Evolutionary conservation across 2,888 invertebrate species (phyloP), one percentile per base, ranked within the genome.

Genomic region (Idaea aversata): DNA sequence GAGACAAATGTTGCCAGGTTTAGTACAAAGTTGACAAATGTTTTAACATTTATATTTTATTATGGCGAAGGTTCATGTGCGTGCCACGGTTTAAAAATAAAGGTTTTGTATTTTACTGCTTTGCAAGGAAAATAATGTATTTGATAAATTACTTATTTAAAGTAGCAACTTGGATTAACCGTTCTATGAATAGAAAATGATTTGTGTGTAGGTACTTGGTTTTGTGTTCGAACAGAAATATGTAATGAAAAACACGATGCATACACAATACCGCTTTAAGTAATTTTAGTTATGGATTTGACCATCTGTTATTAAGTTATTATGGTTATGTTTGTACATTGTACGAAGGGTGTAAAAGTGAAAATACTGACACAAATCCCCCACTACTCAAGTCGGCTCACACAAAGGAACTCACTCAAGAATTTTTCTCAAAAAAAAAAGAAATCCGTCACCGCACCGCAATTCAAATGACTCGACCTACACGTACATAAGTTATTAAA

Each of bases 401-500:
- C 79, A 89, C 90, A 91, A 91, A 91, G 88, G 77, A 76, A 75
- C 70, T 79, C 82, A 85, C 86, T 87, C 86, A 81, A 88, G 86
- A 86, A 86, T 88, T 86, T 89, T 13, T 87, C 86, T 85, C 83
- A 83, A 85, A 84, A 84, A 88, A 83, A 82, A 86, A 25, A 83
- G 81, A 86, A 89, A 85, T 83, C 82, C 82, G 72, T 76, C 77
- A 76, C 74, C 71, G 66, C 80, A 80, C 76, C 72, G 77, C 79
- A 77, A 81, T 80, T 78, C 75, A 80, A 80, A 81, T 81, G 79
- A 77, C 78, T 77, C 77, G 79, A 79, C 81, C 80, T 75, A 68
- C 77, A 81, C 82, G 80, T 88, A 91, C 91, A 91, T 92, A 91
- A 91, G 92, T 91, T 93, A 93, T 92, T 93, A 93, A 92, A 92